Base-by-base conservation (phyloP, 2,113 vertebrate species). In the Vicugna pacos region DNA sequence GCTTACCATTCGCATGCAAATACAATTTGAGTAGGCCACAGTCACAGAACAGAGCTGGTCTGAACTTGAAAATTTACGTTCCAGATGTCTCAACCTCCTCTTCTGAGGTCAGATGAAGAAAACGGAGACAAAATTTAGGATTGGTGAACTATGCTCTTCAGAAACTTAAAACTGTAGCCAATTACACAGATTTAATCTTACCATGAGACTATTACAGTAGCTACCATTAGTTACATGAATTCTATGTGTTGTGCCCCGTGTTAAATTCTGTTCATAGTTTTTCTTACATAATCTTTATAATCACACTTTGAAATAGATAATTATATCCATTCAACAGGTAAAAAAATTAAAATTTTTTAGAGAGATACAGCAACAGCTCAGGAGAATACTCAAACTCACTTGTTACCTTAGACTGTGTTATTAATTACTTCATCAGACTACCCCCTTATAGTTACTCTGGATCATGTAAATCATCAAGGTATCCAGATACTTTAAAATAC, bases 11-110 rank as follows among this genome's bases (percentile, higher is more conserved):
- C 48, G 70, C 1, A 1, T 72, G 65, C 38, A 82, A 70, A 72
- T 50, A 48, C n/a, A 35, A 24, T 14, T 58, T 70, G 52, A 81
- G 35, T 24, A 48, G 24, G 28, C 20, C 35, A 56, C 70, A 89
- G 58, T 46, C 38, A 13, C n/a, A 28, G 30, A 28, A 46, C 48
- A 58, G 14, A 60, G 52, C 22, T 87, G 30, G 79, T 58, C 46
- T 86, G 73, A 93, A 85, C 38, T 69, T 60, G 9, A 69, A 87
- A 52, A 24, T 87, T 70, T 87, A 70, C 79, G 42, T 70, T 85
- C 38, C 22, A 79, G 30, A 48, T 3, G 2, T 77, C 46, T 76
- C 30, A 6, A 50, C 50, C 73, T 77, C 22, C 30, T 85, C 35
- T 48, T 87, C 62, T 60, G 73, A 79, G 30, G 17, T 54, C 32